These are phyloP conservation scores for Gymnocheta viridis DNA, from an alignment of 2,888 invertebrate genomes.

Conservation along the genomic window DNA sequence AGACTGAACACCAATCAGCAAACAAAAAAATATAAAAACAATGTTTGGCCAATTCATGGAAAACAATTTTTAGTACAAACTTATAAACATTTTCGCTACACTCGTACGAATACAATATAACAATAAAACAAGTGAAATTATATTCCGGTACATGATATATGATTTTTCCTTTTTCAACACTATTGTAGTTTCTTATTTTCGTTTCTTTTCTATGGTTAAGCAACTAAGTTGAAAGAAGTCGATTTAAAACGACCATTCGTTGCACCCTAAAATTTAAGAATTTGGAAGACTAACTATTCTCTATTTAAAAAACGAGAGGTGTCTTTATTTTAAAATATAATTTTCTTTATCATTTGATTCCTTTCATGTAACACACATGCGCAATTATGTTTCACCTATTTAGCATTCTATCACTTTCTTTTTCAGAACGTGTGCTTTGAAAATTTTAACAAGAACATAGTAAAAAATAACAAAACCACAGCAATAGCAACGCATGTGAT, in stretches of 20 bases:
- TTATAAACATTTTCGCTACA: conserved; percentile 22
- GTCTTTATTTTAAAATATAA: no score
- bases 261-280: neutral
- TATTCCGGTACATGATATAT: conserved; percentile 65
- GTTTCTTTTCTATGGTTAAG: conserved; percentile 9
- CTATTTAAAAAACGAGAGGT: no score
- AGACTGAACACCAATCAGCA: conserved; percentile 40
- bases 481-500: no score
- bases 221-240: conserved; percentile 16
- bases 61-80: conserved; percentile 19
- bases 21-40: conserved; percentile 52
- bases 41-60: conserved; percentile 55
- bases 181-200: conserved; percentile 8
- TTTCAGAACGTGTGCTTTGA: no score
- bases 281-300: no score
- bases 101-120: conserved; percentile 21
- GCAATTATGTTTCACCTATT: no score
- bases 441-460: no score
- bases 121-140: conserved; percentile 61
- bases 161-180: conserved; percentile 36
- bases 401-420: no score
- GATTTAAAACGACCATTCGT: neutral
- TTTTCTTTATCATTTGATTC: no score
- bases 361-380: no score
- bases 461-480: no score